Conservation (phyloP, 2,113 vertebrate genomes). For the Opisthocomus hoazin region DNA sequence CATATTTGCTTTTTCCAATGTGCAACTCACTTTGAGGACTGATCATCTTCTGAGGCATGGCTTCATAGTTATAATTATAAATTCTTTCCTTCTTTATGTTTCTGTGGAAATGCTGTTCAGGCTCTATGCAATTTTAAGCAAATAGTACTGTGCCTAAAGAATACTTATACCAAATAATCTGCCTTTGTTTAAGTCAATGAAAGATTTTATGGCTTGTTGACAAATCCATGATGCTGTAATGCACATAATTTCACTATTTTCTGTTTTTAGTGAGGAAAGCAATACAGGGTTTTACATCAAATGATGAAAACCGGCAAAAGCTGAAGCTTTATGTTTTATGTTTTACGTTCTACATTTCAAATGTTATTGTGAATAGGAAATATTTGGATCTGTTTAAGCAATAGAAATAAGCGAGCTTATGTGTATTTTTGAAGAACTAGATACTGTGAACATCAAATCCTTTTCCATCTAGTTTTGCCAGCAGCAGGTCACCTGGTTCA, state of each 20-base stretch:
- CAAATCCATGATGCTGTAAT: background rate
- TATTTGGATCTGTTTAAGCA: slow-evolving; percentile 1
- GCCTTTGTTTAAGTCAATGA: background rate
- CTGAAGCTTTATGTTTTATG: background rate
- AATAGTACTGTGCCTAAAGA: background rate
- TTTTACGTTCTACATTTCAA: background rate
- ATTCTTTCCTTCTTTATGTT: background rate
- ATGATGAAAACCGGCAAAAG: slow-evolving; percentile 9
- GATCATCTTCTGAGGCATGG: background rate
- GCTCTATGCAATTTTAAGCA: background rate
- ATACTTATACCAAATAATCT: background rate
- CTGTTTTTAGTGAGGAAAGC: background rate
- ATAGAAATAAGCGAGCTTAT: background rate
- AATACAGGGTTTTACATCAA: background rate
- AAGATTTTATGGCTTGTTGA: background rate
- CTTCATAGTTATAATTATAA: background rate
- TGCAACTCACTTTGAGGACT: background rate
- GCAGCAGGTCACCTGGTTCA: background rate
- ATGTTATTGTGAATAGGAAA: background rate
- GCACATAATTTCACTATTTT: background rate
- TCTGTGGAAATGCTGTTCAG: background rate
- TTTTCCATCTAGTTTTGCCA: slow-evolving; percentile 2
- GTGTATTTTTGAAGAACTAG: background rate
- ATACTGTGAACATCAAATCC: background rate
- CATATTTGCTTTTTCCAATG: background rate